phyloP scores from a whole-genome alignment of 2,797 vertebrate genomes.

The Dendrocincla tyrannina region DNA sequence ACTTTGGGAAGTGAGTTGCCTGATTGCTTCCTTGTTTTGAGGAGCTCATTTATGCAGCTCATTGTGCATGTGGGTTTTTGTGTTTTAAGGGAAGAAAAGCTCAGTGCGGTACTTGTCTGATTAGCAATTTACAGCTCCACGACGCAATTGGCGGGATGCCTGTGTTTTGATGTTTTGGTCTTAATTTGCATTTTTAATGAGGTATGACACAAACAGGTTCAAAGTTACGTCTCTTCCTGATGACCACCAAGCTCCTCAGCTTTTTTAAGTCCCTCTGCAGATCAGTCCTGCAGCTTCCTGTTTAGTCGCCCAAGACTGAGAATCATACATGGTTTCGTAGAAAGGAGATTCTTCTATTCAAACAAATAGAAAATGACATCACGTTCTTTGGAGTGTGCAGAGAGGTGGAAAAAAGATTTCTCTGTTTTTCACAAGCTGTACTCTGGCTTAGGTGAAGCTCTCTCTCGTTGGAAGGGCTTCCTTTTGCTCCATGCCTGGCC shows the following conservation, averaged over 20 bases:
- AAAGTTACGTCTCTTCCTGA: not conserved
- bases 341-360: not conserved
- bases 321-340: not conserved
- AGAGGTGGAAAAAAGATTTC: not conserved
- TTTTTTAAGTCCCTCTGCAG: not conserved
- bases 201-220: not conserved
- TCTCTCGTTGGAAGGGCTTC: not conserved
- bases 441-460: not conserved
- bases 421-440: not conserved
- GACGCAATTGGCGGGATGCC: not conserved
- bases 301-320: not conserved
- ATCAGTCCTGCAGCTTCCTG: not conserved
- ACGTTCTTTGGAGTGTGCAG: not conserved
- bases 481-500: not conserved
- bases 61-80: constrained; percentile 5
- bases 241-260: not conserved
- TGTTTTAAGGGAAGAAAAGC: constrained; percentile 53
- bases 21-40: constrained; percentile 57
- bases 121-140: constrained; percentile 49
- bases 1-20: constrained; percentile 18
- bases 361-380: not conserved
- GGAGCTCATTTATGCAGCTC: constrained; percentile 50
- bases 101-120: constrained; percentile 50
- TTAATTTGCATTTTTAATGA: constrained; percentile 55
- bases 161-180: constrained; percentile 33